phyloP scores from a whole-genome alignment of 2,888 invertebrate species.

The Tupiocoris notatus region DNA sequence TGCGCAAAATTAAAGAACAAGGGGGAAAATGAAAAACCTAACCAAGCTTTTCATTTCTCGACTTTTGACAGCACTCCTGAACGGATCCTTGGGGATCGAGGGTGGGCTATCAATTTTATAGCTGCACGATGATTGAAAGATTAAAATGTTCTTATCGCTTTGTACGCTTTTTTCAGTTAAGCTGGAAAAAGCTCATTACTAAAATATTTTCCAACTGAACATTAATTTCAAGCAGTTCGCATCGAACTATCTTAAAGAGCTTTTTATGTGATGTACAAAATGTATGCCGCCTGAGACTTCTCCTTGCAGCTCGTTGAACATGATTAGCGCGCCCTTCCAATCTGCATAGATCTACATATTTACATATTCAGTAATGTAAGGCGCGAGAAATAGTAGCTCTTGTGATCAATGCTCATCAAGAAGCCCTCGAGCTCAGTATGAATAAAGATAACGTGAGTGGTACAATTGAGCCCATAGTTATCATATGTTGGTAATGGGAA shows the following conservation, averaged over 20 bases:
- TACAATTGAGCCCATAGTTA: no score
- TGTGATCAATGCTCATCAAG: slow-evolving; percentile 18
- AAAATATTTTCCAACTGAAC: no score
- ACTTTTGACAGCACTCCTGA: not conserved
- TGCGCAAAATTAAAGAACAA: not conserved
- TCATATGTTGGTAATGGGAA: no score
- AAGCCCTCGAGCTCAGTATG: slow-evolving; percentile 1
- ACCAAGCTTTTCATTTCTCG: not conserved
- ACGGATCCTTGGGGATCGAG: not conserved
- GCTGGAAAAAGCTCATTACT: no score
- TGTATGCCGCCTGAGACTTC: no score
- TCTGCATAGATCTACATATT: slow-evolving; percentile 42
- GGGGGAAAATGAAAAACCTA: not conserved
- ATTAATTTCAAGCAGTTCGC: slow-evolving; percentile 1
- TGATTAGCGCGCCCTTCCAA: slow-evolving; percentile 37
- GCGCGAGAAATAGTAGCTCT: no score
- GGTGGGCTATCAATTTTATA: slow-evolving; percentile 19
- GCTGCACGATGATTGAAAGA: not conserved
- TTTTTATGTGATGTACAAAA: slow-evolving; percentile 2
- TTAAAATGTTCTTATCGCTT: no score
- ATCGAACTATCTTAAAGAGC: not conserved
- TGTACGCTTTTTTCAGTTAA: no score
- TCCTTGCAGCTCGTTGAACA: slow-evolving; percentile 20
- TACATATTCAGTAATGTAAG: slow-evolving; percentile 36
- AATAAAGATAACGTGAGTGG: slow-evolving; percentile 11